Conservation (phyloP, 2,888 invertebrate genomes). For the Oscheius sp. region DNA sequence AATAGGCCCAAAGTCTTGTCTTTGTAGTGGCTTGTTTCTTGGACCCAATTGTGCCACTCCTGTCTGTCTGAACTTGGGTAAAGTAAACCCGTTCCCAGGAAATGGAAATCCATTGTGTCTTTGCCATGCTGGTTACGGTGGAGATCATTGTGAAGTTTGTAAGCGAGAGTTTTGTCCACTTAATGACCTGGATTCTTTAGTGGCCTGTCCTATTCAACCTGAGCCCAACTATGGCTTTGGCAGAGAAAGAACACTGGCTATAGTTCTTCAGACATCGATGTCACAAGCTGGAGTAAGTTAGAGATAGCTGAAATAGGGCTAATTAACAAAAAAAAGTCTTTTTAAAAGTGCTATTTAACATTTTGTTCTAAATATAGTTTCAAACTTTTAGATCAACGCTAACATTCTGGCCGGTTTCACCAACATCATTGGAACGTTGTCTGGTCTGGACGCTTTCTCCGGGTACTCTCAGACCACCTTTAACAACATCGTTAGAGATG, state of each 20-base stretch:
- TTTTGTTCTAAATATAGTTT: too few relatives aligned
- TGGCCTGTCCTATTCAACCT: constrained; percentile 36
- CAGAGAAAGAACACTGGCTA: constrained; percentile 44
- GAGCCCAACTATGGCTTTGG: constrained; percentile 30
- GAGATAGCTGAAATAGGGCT: background rate
- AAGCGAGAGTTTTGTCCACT: background rate
- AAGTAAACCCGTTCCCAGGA: constrained; percentile 27
- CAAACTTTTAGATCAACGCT: constrained; percentile 11
- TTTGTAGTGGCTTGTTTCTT: background rate
- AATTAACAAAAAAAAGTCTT: background rate
- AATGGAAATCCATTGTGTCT: constrained; percentile 26
- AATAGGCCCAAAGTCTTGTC: background rate
- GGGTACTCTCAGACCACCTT: constrained; percentile 48
- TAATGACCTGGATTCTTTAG: constrained; percentile 34
- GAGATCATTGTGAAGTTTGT: constrained; percentile 25
- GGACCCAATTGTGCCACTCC: constrained; percentile 26
- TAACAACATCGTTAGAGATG: constrained; percentile 36
- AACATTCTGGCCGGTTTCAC: constrained; percentile 26
- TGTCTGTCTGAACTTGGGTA: constrained; percentile 15
- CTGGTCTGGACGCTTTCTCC: constrained; percentile 43
- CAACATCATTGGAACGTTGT: constrained; percentile 31
- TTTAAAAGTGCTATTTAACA: too few relatives aligned
- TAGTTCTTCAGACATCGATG: constrained; percentile 48
- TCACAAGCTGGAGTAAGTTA: constrained; percentile 33
- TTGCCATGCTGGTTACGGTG: constrained; percentile 7